Conservation (phyloP, 2,113 vertebrate species). For the Chloropsis hardwickii region DNA sequence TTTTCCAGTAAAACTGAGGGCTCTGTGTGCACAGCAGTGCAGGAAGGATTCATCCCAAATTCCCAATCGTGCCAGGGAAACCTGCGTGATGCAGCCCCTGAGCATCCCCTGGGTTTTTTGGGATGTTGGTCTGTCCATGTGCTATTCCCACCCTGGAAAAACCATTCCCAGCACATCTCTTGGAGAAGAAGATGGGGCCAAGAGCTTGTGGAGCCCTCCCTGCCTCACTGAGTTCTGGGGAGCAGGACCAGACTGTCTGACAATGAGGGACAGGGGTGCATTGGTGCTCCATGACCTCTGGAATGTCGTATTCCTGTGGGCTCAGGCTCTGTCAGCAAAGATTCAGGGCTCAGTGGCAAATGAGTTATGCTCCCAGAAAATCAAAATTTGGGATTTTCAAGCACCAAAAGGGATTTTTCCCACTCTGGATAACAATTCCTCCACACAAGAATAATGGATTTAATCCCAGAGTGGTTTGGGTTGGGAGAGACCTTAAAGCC, state of each 20-base stretch:
- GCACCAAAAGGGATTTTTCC: background rate
- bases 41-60: background rate
- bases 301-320: background rate
- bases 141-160: background rate
- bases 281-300: background rate
- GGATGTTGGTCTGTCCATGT: rapidly evolving
- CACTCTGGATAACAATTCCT: background rate
- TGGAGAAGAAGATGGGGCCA: background rate
- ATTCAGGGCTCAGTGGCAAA: background rate
- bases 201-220: background rate
- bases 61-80: background rate
- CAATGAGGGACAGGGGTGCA: background rate
- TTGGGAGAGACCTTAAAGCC: background rate
- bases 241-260: rapidly evolving
- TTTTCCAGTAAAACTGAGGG: background rate
- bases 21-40: background rate
- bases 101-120: background rate
- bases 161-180: rapidly evolving
- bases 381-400: background rate
- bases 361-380: background rate
- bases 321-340: background rate
- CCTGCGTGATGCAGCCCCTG: background rate
- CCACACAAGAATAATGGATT: background rate
- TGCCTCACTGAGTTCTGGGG: rapidly evolving
- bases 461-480: background rate